Base-by-base conservation (phyloP, 2,113 vertebrate genomes). In the Amblyopsis rosae region DNA sequence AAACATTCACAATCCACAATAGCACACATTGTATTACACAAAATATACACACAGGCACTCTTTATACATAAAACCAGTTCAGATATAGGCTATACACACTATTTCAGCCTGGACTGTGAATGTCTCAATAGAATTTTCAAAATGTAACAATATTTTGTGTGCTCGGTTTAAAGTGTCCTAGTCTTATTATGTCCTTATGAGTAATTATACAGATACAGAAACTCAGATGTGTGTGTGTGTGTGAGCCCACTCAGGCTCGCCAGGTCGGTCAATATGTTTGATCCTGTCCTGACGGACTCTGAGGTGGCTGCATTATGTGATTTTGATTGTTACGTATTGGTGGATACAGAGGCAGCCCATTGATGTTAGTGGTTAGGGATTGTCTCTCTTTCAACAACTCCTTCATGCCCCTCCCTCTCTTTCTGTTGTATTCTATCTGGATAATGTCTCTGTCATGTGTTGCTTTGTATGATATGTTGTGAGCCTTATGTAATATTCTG, bases 231-330 rank as follows among this genome's bases (percentile, higher is more conserved):
- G 49, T 62, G 41, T 61, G 49, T 67, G 41, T 69, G 62, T 62
- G 62, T 59, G 57, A 53, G 81, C 26, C 76, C 78, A 76, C 82
- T 78, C 75, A 56, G 58, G 45, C 55, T 74, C 65, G 16, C 66
- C 62, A 63, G 81, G 79, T 66, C 56, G 32, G 70, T 78, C 68
- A 78, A 75, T 75, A 69, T 80, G 68, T 80, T 82, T 76, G 70
- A 72, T 59, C 70, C 32, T 54, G 51, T 54, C 7, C 12, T 56
- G 17, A 56, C 54, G 9, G 13, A n/a, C 54, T 61, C 76, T 51
- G 69, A 73, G 70, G 75, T 57, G 69, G 61, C 77, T 35, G 16
- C n/a, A 26, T 26, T 1, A 26, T 26, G 65, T 73, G 68, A 74
- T 66, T 62, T 45, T 61, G 69, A 56, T 81, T 86, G 13, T 35